Evolutionary conservation across 2,113 vertebrate genomes (phyloP), one percentile per base, ranked within the genome.

Genomic region (Pomatostomus ruficeps): DNA sequence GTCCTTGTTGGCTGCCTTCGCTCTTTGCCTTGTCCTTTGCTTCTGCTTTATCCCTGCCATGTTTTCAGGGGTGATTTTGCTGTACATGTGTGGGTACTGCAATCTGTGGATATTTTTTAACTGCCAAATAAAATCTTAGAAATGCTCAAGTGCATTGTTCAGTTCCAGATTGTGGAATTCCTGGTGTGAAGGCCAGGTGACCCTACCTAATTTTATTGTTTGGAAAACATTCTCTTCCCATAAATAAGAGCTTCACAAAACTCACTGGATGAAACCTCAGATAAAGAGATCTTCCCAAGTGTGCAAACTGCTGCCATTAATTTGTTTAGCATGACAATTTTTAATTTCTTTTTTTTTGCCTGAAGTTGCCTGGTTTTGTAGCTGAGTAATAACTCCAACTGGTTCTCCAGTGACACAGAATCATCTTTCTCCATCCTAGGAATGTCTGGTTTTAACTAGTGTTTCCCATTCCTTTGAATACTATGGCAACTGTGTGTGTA

Each of bases 151-250:
- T 29, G 70, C 10, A 5, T 78, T 88, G 43, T 55, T 87, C 35
- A 40, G 3, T 73, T 91, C 29, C 78, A 84, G 82, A 77, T 70
- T 25, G 66, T 58, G 70, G 54, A 35, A 55, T 68, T 75, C 67
- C 88, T 87, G 85, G 55, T 93, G 94, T 80, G 91, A 95, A 95
- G 91, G 67, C 17, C 94, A 93, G 83, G 80, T 91, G 77, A 93
- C 17, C 3, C 8, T 43, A 73, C 91, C 65, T 89, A 87, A 68
- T 80, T 85, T 76, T 59, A n/a, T n/a, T 43, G 11, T 73, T 85
- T 49, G 43, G 67, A 88, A 89, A 93, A 43, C 21, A 80, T 26
- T 49, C 9, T 31, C 23, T 75, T 86, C 57, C 77, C 49, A 35
- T 63, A 84, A 74, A 83, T 81, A 72, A 79, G 49, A 77, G 55